phyloP scores from a whole-genome alignment of 2,888 invertebrate species.

The Melinaea menophilus region DNA sequence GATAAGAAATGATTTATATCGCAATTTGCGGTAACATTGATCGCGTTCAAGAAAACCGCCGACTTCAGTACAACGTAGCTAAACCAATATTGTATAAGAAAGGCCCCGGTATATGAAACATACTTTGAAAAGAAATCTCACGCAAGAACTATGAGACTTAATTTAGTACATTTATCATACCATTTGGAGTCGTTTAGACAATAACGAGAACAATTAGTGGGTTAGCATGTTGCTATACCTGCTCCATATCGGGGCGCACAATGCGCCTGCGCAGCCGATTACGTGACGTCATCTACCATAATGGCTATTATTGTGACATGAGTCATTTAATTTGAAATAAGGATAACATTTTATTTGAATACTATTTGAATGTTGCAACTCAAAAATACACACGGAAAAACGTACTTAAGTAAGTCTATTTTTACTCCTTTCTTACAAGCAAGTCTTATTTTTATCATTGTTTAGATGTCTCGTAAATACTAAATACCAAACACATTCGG shows the following conservation, averaged over 20 bases:
- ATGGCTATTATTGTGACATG: constrained; percentile 23
- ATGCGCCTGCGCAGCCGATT: constrained; percentile 20
- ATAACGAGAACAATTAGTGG: constrained; percentile 25
- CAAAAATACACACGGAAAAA: too few species aligned
- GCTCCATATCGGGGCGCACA: constrained; percentile 21
- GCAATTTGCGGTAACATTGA: constrained; percentile 59
- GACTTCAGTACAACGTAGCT: constrained; percentile 17
- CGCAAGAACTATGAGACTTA: not conserved
- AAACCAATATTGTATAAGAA: too few species aligned
- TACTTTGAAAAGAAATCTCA: not conserved
- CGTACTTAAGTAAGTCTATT: too few species aligned
- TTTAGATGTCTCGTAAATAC: too few species aligned
- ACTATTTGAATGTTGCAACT: too few species aligned
- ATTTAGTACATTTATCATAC: constrained; percentile 5
- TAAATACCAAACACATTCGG: too few species aligned
- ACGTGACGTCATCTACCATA: constrained; percentile 24
- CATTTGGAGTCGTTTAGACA: constrained; percentile 15
- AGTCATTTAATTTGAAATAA: constrained; percentile 16
- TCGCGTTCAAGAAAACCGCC: constrained; percentile 51
- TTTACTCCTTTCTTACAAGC: too few species aligned
- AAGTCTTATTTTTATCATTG: too few species aligned
- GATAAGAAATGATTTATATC: constrained; percentile 52
- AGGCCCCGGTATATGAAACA: too few species aligned
- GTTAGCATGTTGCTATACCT: constrained; percentile 3
- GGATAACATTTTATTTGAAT: not conserved